These are phyloP conservation scores for Phymastichus coffea DNA, from an alignment of 1,140 invertebrate species.

Conservation along the genomic window DNA sequence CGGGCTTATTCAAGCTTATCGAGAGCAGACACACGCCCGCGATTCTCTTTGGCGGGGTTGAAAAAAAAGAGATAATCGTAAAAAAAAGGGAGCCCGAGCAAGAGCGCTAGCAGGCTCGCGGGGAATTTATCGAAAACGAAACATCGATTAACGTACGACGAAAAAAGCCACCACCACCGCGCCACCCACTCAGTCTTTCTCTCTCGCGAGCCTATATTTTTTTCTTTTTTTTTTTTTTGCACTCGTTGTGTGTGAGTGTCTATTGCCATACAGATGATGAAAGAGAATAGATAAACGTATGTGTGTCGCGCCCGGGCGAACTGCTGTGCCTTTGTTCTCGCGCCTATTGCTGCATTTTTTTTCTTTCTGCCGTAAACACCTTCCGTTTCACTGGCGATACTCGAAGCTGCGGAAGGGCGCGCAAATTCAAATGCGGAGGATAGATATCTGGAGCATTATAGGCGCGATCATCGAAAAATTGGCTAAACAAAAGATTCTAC, in stretches of 20 bases:
- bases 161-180: not conserved
- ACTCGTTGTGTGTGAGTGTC: not conserved
- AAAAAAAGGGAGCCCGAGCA: too few species aligned
- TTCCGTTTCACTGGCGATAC: slow-evolving; percentile 43
- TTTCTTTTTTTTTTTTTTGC: not conserved
- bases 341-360: slow-evolving; percentile 28
- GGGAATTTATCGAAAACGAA: slow-evolving; percentile 28
- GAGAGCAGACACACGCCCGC: too few species aligned
- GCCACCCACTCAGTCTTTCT: slow-evolving; percentile 2
- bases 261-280: slow-evolving; percentile 17
- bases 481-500: slow-evolving; percentile 60
- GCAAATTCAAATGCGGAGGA: not conserved
- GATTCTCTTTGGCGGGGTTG: not conserved
- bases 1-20: not conserved
- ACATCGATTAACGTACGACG: slow-evolving; percentile 21
- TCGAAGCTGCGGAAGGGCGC: slow-evolving; percentile 38
- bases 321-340: not conserved
- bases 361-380: slow-evolving; percentile 16
- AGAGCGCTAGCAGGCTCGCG: too few species aligned
- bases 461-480: slow-evolving; percentile 56
- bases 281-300: slow-evolving; percentile 29
- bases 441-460: slow-evolving; percentile 50
- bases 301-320: not conserved
- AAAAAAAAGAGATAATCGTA: not conserved
- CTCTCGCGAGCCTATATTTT: too few species aligned